A percentile compares a stretch with the other conserved stretches of the same genome.
Evolutionary conservation across 2,797 vertebrate genomes (phyloP).

Genomic region (Enoplosus armatus): DNA sequence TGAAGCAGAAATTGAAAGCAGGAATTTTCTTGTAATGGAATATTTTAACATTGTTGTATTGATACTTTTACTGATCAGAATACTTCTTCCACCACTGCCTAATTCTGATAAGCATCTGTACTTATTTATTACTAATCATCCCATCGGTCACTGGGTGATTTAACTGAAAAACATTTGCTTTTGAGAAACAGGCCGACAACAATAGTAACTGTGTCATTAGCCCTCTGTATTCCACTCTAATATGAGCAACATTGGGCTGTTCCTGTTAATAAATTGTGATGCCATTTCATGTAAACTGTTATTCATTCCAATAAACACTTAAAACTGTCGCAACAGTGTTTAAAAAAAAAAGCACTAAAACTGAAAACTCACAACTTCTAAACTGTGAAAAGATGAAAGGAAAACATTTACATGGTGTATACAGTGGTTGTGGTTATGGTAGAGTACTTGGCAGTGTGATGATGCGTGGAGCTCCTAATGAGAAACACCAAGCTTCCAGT

Average conservation of each 20-base stretch:
- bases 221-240: neutral
- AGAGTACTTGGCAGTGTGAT: conserved; percentile 61
- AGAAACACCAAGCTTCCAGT: conserved; percentile 72
- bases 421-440: conserved; percentile 44
- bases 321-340: neutral
- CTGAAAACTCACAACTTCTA: conserved; percentile 10
- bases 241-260: conserved; percentile 20
- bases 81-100: neutral
- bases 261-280: neutral
- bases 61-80: neutral
- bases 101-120: neutral
- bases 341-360: neutral
- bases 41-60: neutral
- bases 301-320: neutral
- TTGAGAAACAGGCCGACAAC: neutral
- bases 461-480: conserved; percentile 76
- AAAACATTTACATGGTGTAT: conserved; percentile 31
- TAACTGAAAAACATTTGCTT: neutral
- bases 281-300: conserved; percentile 2
- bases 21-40: neutral
- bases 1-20: neutral
- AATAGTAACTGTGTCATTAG: neutral
- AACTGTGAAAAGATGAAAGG: conserved; percentile 33
- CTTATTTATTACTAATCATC: conserved; percentile 9
- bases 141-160: neutral